Percentiles rank a stretch among this genome's conserved stretches.
Conservation (phyloP, 2,113 vertebrate species). For the Crotalus horridus region DNA sequence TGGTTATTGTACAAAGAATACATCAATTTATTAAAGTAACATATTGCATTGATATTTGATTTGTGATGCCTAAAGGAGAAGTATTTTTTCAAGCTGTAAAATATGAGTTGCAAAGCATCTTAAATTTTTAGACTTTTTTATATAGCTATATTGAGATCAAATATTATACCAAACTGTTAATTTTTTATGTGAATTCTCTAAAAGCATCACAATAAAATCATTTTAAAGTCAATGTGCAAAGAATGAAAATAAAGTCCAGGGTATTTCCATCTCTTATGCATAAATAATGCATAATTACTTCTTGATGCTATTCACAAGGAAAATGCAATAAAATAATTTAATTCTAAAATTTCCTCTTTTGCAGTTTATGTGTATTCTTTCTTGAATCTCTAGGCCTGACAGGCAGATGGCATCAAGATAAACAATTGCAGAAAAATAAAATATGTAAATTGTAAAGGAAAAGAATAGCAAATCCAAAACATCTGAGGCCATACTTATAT, state of each 20-base stretch:
- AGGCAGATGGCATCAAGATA: neutral
- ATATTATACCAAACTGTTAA: constrained; percentile 5
- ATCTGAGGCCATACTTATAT: constrained; percentile 24
- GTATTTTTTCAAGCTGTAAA: constrained; percentile 26
- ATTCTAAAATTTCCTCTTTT: neutral
- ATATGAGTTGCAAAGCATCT: constrained; percentile 22
- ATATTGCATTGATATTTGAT: constrained; percentile 36
- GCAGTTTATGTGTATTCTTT: neutral
- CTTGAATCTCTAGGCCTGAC: neutral
- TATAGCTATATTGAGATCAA: neutral
- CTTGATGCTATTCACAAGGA: constrained; percentile 5
- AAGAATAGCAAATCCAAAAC: constrained; percentile 2
- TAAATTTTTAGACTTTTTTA: constrained; percentile 35
- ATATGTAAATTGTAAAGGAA: neutral
- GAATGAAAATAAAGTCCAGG: constrained; percentile 22
- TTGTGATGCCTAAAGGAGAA: neutral
- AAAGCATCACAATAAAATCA: neutral
- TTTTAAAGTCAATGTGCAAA: constrained; percentile 32
- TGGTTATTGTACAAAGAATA: neutral
- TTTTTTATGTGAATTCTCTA: constrained; percentile 31
- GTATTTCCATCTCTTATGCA: neutral
- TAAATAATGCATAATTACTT: constrained; percentile 7
- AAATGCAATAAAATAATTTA: neutral
- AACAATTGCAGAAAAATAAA: constrained; percentile 37
- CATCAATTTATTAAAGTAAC: constrained; percentile 14